Conservation (phyloP, 1,140 invertebrate genomes). For the Zaprionus davidi region DNA sequence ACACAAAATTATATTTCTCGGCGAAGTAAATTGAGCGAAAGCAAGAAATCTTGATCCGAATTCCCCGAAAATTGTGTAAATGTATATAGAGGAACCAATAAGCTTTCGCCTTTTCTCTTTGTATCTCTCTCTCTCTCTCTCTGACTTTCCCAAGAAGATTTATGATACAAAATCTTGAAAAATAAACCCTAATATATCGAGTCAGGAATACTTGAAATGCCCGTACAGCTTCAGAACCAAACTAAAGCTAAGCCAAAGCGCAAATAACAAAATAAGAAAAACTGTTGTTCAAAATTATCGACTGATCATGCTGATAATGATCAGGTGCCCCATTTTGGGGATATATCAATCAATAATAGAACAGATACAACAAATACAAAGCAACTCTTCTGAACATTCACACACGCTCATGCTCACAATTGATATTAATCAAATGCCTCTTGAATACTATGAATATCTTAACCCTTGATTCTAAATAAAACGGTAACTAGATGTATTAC, state of each 20-base stretch:
- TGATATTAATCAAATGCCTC: constrained; percentile 78
- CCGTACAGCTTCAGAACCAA: constrained; percentile 36
- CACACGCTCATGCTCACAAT: constrained; percentile 84
- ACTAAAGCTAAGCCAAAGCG: constrained; percentile 31
- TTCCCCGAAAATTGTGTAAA: constrained; percentile 56
- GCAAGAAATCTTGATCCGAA: constrained; percentile 41
- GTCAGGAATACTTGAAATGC: constrained; percentile 32
- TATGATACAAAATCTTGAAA: constrained; percentile 56
- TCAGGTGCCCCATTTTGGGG: constrained; percentile 18
- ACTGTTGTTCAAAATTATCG: constrained; percentile 48
- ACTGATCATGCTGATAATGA: constrained; percentile 21
- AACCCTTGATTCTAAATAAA: constrained; percentile 72
- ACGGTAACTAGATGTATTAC: constrained; percentile 71
- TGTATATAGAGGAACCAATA: constrained; percentile 70
- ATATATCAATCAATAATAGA: constrained; percentile 44
- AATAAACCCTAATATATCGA: constrained; percentile 22
- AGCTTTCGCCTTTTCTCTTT: constrained; percentile 19
- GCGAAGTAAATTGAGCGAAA: constrained; percentile 54
- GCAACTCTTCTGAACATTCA: constrained; percentile 83
- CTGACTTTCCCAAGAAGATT: constrained; percentile 17
- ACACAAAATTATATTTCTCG: constrained; percentile 27
- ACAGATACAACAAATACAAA: constrained; percentile 73
- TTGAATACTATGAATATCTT: constrained; percentile 73
- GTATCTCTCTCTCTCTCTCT: constrained; percentile 9
- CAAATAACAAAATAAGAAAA: constrained; percentile 54